Conservation (phyloP, 2,113 vertebrate species). For the Cyprinodon brontotheroides region DNA sequence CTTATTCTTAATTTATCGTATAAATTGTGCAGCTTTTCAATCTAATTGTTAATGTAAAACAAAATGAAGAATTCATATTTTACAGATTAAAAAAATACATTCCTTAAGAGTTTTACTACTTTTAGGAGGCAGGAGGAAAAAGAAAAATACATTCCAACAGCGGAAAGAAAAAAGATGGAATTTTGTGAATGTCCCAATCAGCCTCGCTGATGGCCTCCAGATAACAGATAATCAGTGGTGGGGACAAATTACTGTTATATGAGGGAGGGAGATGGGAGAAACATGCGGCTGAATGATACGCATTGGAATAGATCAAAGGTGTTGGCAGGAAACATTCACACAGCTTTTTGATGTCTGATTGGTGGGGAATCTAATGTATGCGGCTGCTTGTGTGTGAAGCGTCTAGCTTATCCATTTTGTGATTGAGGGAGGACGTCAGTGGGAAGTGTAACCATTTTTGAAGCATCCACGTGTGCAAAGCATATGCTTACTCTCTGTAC, state of each 20-base stretch:
- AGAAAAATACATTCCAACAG: constrained; percentile 41
- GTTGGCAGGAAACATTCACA: constrained; percentile 24
- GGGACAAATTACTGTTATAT: constrained; percentile 53
- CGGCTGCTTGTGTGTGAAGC: constrained; percentile 27
- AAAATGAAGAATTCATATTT: not conserved
- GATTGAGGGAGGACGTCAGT: constrained; percentile 47
- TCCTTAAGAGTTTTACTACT: not conserved
- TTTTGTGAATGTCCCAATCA: constrained; percentile 64
- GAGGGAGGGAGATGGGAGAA: constrained; percentile 57
- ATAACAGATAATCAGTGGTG: constrained; percentile 61
- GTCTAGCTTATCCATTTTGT: constrained; percentile 37
- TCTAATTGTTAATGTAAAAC: not conserved
- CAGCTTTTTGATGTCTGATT: constrained; percentile 67
- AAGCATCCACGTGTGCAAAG: constrained; percentile 28
- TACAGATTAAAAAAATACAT: not conserved
- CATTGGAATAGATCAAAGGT: constrained; percentile 59
- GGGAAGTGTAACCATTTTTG: constrained; percentile 17
- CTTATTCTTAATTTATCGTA: not conserved
- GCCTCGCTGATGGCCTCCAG: constrained; percentile 62
- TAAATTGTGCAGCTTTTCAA: not conserved
- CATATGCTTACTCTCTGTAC: constrained; percentile 12
- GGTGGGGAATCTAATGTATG: constrained; percentile 43
- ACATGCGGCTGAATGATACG: constrained; percentile 54
- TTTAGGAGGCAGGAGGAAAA: constrained; percentile 42
- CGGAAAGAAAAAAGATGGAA: constrained; percentile 40